Conservation (phyloP, 2,888 invertebrate genomes). For the Xestia sexstrigata region DNA sequence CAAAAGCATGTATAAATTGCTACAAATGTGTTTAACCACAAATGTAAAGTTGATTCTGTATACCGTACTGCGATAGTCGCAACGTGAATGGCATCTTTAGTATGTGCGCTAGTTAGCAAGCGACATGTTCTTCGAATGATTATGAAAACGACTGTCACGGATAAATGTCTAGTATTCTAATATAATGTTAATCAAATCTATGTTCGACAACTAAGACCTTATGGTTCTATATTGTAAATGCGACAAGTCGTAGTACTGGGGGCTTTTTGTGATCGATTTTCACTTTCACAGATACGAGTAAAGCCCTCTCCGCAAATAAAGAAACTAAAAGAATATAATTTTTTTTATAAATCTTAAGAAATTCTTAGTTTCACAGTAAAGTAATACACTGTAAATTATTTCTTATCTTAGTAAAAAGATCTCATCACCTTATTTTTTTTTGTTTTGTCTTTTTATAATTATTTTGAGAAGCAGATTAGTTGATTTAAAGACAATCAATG, state of each 20-base stretch:
- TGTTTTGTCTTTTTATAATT: constrained; percentile 90
- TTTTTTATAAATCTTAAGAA: constrained; percentile 87
- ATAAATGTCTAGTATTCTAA: constrained; percentile 66
- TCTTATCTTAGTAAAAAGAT: constrained; percentile 91
- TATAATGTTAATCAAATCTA: constrained; percentile 60
- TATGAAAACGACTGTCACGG: constrained; percentile 55
- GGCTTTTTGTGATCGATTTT: constrained; percentile 46
- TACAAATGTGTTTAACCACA: no score
- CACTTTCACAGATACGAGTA: constrained; percentile 68
- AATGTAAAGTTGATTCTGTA: constrained; percentile 7
- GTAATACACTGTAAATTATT: constrained; percentile 88
- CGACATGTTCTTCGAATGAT: constrained; percentile 53
- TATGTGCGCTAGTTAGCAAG: constrained; percentile 41
- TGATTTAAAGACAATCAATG: constrained; percentile 91
- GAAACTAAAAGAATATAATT: constrained; percentile 70
- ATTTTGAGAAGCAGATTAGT: constrained; percentile 91
- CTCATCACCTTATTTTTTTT: constrained; percentile 90
- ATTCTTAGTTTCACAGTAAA: constrained; percentile 88
- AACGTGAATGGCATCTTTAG: constrained; percentile 46
- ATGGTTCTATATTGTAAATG: constrained; percentile 44
- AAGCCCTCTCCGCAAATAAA: constrained; percentile 78
- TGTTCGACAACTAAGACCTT: constrained; percentile 50
- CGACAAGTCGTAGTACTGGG: constrained; percentile 45
- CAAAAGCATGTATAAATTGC: constrained; percentile 30
- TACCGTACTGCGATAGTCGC: constrained; percentile 25